A percentile compares a stretch with the other conserved stretches of the same genome.
Conservation (phyloP, 1,140 invertebrate genomes). For the Stratiolaelaps scimitus region DNA sequence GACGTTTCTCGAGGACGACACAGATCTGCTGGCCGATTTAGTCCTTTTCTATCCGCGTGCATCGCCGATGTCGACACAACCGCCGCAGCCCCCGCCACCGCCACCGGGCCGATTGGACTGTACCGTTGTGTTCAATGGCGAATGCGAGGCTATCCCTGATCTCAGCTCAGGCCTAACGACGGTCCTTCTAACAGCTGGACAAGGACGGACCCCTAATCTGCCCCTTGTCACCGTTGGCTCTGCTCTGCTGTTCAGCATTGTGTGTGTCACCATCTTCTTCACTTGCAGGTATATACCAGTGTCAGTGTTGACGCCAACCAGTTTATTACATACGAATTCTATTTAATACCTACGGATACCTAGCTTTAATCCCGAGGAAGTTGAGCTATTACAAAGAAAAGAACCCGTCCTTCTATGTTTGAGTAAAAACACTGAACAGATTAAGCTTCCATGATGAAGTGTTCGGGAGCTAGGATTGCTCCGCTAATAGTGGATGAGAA, state of each 20-base stretch:
- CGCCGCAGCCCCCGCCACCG: background rate
- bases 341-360: too few relatives aligned
- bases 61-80: background rate
- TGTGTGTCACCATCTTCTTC: conserved; percentile 12
- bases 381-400: too few relatives aligned
- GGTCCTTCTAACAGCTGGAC: background rate
- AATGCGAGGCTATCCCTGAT: background rate
- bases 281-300: background rate
- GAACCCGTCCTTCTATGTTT: too few relatives aligned
- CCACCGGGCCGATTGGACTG: conserved; percentile 2
- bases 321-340: background rate
- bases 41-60: conserved; percentile 1
- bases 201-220: conserved; percentile 15
- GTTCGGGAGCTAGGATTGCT: too few relatives aligned
- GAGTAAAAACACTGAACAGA: too few relatives aligned
- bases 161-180: background rate
- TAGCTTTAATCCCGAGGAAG: too few relatives aligned
- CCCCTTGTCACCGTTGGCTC: conserved; percentile 20
- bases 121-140: background rate
- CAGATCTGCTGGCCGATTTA: conserved; percentile 6
- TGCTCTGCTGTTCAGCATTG: conserved; percentile 13
- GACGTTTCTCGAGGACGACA: conserved; percentile 23
- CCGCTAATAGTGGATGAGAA: too few relatives aligned
- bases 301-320: background rate
- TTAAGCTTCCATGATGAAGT: too few relatives aligned